A percentile compares a stretch with the other conserved stretches of the same genome.
These are phyloP conservation scores for Agrotis exclamationis DNA, from an alignment of 2,888 invertebrate species.

Conservation along the genomic window DNA sequence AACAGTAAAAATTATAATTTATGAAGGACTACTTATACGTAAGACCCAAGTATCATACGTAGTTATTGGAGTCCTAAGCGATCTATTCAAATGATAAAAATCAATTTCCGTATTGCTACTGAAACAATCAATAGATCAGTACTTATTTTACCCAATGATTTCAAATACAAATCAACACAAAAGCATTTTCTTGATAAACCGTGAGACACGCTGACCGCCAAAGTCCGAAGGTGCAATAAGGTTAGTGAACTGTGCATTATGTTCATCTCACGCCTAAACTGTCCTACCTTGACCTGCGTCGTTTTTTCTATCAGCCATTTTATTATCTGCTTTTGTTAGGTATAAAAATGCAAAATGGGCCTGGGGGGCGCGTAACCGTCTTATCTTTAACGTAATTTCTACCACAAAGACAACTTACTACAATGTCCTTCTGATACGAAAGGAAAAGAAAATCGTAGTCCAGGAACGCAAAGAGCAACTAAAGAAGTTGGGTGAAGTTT, in stretches of 20 bases:
- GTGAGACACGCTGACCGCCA: slow-evolving; percentile 33
- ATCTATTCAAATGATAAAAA: not conserved
- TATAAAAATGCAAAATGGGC: not conserved
- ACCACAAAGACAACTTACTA: too few species aligned
- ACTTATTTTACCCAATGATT: not conserved
- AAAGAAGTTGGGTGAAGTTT: too few species aligned
- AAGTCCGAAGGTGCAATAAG: slow-evolving; percentile 19
- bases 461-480: too few species aligned
- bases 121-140: too few species aligned
- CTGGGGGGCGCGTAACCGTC: too few species aligned
- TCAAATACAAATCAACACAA: not conserved
- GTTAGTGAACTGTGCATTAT: slow-evolving; percentile 37
- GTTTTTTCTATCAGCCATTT: slow-evolving; percentile 4
- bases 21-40: too few species aligned
- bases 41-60: too few species aligned
- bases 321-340: not conserved
- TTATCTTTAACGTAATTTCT: too few species aligned
- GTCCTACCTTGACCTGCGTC: slow-evolving; percentile 29
- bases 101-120: not conserved
- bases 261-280: slow-evolving; percentile 23
- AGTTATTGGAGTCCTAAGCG: too few species aligned
- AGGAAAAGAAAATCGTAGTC: too few species aligned
- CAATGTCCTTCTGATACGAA: too few species aligned
- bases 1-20: too few species aligned
- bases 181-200: not conserved